Base-by-base conservation (phyloP, 2,113 vertebrate species). In the Lepisosteus osseus region DNA sequence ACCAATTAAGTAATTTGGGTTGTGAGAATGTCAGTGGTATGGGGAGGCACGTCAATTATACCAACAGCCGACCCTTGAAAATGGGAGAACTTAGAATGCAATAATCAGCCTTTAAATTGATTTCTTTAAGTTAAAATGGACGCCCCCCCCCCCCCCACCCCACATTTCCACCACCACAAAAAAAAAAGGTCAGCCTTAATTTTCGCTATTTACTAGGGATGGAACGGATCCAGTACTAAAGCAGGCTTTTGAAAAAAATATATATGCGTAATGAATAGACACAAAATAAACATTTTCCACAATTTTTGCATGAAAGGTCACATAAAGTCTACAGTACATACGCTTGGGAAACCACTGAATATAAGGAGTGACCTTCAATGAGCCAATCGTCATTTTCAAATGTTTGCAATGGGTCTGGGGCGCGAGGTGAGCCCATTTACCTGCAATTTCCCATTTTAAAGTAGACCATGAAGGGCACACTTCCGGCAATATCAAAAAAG, bases 1-100 rank as follows among this genome's bases (percentile, higher is more conserved):
- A 95, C 91, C 91, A 96, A 95, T 96, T 96, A 95, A 94, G 93
- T 92, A 92, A 95, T 97, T 95, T 94, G 87, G 88, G 90, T 87
- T 90, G 86, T 89, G 87, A 87, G 91, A 88, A 91, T 90, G 92
- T 89, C 90, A 90, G 85, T 91, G 83, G 77, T 87, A 86, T 71
- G 85, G 79, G 79, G 86, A 86, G 78, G 88, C 90, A 90, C 90
- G 90, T 88, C 92, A 95, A 96, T 96, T 96, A 94, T 86, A 77
- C 85, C 91, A 92, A 86, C 94, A 90, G 92, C 84, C 92, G 92
- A 94, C 92, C 94, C 95, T 91, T 89, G 86, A 94, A 94, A 89
- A 86, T 88, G 93, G 94, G 90, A 92, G 88, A 89, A 86, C 91
- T 83, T 86, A 92, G 94, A 93, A 92, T 87, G 87, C 90, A 94